Conservation (phyloP, 1,140 invertebrate species). For the Bombus terrestris region DNA sequence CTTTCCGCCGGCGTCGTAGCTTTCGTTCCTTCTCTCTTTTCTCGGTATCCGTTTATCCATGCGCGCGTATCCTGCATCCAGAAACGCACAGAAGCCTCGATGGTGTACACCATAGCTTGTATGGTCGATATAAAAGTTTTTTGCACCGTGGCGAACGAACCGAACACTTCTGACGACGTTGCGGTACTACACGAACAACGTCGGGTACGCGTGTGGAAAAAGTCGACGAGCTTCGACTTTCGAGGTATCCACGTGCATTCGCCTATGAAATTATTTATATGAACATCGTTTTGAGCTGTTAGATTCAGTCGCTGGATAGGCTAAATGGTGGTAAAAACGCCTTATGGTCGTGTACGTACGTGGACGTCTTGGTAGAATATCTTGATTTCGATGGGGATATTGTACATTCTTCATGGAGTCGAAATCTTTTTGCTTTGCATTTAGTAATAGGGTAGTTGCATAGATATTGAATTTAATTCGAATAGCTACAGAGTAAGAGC, state of each 20-base stretch:
- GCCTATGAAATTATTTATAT: slow-evolving; percentile 31
- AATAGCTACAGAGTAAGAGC: too few relatives aligned
- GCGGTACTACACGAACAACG: neutral
- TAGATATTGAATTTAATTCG: neutral
- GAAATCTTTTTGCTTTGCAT: neutral
- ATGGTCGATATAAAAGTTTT: slow-evolving; percentile 28
- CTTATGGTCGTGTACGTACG: neutral
- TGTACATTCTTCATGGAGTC: too few relatives aligned
- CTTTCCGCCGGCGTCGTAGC: slow-evolving; percentile 35
- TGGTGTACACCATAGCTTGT: slow-evolving; percentile 33
- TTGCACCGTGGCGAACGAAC: neutral
- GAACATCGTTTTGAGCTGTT: neutral
- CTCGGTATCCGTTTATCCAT: neutral
- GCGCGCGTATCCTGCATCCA: slow-evolving; percentile 21
- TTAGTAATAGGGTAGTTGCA: neutral
- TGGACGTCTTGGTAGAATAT: neutral
- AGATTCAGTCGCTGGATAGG: neutral
- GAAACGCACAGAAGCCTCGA: slow-evolving; percentile 42
- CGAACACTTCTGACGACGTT: too few relatives aligned
- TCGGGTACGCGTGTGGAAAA: neutral
- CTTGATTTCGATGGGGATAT: neutral
- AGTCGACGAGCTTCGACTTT: neutral
- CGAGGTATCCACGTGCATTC: slow-evolving; percentile 20
- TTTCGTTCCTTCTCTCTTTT: neutral
- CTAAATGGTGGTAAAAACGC: neutral